Base-by-base conservation (phyloP, 1,140 invertebrate genomes). In the Caenorhabditis remanei region DNA sequence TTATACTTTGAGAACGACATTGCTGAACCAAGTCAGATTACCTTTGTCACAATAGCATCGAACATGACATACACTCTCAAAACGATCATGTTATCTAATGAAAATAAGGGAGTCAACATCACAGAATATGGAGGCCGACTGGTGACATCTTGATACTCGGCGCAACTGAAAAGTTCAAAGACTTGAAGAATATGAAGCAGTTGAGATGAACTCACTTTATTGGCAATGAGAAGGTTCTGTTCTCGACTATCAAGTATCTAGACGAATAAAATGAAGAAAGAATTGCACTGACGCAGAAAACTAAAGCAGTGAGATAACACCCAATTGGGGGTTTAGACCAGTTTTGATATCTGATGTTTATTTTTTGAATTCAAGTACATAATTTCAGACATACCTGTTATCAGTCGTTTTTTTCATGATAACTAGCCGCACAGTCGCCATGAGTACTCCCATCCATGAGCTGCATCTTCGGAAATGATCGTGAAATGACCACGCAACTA, bases 391-490 rank as follows among this genome's bases (percentile, higher is more conserved):
- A 13, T 19, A 71, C 61, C 16, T 65, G 7, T 11, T 5, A 21
- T 19, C 21, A 14, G 13, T 43, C 13, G 16, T n/a, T 16, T 43
- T 46, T 32, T 21, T 71, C 65, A 71, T 46, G 19, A 71, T 46
- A 13, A 71, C 13, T 6, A 46, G 43, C 46, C 65, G 43, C 19
- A 48, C 43, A 8, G 41, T 71, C 7, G 65, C 65, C 65, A 71
- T 71, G 0, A 71, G 16, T 11, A 71, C 65, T 16, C 65, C 65
- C 46, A 46, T 13, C 65, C 65, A 71, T 16, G 65, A 71, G 65
- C 65, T 71, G 21, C 65, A 71, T n/a, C 65, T 9, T 71, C 65
- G 13, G 41, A 71, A 71, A 46, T 71, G 43, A 46, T 71, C 65
- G 14, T 71, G 65, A 32, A 46, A 71, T 7, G 16, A 5, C 65